Percentiles rank a stretch among this genome's conserved stretches.
Conservation (phyloP, 2,797 vertebrate species). For the Vireo griseus region DNA sequence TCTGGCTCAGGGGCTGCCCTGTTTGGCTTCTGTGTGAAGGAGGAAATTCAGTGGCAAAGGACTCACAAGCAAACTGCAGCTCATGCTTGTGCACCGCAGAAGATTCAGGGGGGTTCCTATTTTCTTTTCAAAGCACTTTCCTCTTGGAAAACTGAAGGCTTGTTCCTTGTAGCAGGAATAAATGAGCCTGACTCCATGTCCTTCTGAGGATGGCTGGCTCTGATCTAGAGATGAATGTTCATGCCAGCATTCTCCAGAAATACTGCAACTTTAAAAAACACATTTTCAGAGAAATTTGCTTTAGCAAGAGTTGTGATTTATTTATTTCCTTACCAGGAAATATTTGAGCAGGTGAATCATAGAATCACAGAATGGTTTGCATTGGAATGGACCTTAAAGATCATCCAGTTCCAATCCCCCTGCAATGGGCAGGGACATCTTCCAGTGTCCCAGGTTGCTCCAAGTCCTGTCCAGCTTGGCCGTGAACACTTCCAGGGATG, state of each 20-base stretch:
- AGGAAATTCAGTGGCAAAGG: neutral
- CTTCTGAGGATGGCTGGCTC: neutral
- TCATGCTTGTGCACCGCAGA: neutral
- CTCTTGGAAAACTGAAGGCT: neutral
- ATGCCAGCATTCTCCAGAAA: neutral
- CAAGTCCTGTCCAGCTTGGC: neutral
- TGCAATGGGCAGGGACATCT: neutral
- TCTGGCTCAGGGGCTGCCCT: neutral
- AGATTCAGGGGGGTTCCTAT: neutral
- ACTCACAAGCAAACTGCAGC: neutral
- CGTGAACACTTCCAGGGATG: neutral
- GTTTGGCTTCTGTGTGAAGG: neutral
- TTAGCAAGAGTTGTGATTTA: neutral
- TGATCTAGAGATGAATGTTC: neutral
- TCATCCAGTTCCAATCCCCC: neutral
- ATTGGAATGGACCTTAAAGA: neutral
- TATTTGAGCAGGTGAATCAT: neutral
- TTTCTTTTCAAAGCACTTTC: neutral
- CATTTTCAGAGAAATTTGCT: neutral
- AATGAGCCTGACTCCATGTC: neutral
- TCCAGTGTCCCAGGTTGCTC: neutral
- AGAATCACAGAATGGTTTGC: neutral
- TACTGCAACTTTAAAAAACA: neutral
- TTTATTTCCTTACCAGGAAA: neutral
- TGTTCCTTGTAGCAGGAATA: neutral